A percentile compares a stretch with the other conserved stretches of the same genome.
Evolutionary conservation across 2,888 invertebrate genomes (phyloP).

Genomic region (Rhamnusium bicolor): DNA sequence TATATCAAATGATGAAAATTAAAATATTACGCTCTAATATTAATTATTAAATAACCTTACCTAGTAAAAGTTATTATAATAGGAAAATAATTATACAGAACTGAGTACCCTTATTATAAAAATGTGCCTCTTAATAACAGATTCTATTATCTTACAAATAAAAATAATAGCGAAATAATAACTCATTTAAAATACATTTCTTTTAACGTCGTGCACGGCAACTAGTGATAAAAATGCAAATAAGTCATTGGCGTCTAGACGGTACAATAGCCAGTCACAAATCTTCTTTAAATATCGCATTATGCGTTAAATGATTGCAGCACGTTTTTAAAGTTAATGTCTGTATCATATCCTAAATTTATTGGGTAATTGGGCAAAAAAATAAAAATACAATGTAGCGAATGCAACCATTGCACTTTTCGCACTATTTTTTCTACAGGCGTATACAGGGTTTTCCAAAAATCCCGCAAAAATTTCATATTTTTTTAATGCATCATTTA

Average conservation of each 20-base stretch:
- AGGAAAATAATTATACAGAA: constrained; percentile 45
- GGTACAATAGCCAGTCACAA: background rate
- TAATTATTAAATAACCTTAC: constrained; percentile 40
- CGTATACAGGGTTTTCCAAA: too few species aligned
- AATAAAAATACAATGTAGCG: too few species aligned
- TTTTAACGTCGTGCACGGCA: constrained; percentile 58
- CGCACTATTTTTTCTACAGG: too few species aligned
- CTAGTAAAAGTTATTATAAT: constrained; percentile 42
- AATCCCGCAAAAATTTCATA: too few species aligned
- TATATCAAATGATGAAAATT: constrained; percentile 15
- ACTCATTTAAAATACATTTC: constrained; percentile 60
- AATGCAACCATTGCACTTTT: too few species aligned
- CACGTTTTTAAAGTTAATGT: too few species aligned
- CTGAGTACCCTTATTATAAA: constrained; percentile 30
- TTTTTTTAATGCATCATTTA: too few species aligned
- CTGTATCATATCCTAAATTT: too few species aligned
- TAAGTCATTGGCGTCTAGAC: constrained; percentile 29
- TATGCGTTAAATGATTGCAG: too few species aligned
- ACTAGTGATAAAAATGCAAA: constrained; percentile 61
- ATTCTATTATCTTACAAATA: constrained; percentile 48
- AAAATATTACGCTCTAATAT: constrained; percentile 25
- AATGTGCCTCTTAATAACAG: constrained; percentile 37
- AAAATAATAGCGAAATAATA: constrained; percentile 61
- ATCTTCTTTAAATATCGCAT: too few species aligned
- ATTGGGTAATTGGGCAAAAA: too few species aligned